Evolutionary conservation across 1,140 invertebrate species (phyloP).

Genomic region (Hylaeus anthracinus): DNA sequence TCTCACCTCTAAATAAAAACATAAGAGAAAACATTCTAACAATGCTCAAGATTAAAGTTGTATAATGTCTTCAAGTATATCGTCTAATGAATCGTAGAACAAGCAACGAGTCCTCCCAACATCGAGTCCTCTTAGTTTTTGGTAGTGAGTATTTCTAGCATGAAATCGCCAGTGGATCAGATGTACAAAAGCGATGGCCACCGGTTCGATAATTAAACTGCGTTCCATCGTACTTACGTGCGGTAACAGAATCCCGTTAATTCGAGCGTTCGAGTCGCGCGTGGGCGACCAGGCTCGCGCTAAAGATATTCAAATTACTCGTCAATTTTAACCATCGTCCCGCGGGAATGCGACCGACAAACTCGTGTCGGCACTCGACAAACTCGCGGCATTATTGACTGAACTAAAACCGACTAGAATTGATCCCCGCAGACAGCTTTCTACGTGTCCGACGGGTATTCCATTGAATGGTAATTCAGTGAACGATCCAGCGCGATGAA

Average conservation of each 20-base stretch:
- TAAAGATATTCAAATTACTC: constrained; percentile 59
- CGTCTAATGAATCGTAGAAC: too few relatives aligned
- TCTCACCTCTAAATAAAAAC: too few relatives aligned
- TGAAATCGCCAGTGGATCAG: background rate
- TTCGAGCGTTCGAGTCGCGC: constrained; percentile 25
- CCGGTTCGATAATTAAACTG: constrained; percentile 51
- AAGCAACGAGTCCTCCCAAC: too few relatives aligned
- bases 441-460: background rate
- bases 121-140: too few relatives aligned
- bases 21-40: too few relatives aligned
- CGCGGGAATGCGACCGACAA: constrained; percentile 18
- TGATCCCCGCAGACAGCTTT: constrained; percentile 26
- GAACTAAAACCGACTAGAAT: constrained; percentile 37
- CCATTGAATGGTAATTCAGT: background rate
- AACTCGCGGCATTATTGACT: constrained; percentile 35
- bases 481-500: background rate
- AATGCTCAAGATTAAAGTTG: too few relatives aligned
- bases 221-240: constrained; percentile 52
- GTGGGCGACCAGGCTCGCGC: background rate
- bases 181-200: constrained; percentile 22
- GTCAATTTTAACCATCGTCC: constrained; percentile 59
- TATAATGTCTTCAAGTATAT: too few relatives aligned
- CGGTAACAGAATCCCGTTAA: constrained; percentile 57
- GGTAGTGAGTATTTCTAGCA: background rate
- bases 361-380: constrained; percentile 11